These are phyloP conservation scores for Caenorhabditis uteleia DNA, from an alignment of 2,888 invertebrate species.

Conservation along the genomic window DNA sequence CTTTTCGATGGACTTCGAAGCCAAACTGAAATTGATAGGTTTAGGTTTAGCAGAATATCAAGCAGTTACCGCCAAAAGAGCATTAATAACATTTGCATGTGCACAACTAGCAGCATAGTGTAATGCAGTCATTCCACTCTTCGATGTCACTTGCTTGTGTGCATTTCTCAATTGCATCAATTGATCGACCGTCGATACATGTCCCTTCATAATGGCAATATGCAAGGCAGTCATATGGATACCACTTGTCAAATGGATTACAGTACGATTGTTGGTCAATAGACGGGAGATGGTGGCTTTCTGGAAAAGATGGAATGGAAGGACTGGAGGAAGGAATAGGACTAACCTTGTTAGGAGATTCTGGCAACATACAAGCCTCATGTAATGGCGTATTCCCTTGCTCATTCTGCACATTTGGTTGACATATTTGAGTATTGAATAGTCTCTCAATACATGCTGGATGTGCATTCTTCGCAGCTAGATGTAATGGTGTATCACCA, in stretches of 20 bases:
- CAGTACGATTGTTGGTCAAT: conserved; percentile 35
- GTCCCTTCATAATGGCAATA: conserved; percentile 27
- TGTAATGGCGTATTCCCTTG: conserved; percentile 43
- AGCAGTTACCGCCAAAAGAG: conserved; percentile 22
- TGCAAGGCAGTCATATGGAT: conserved; percentile 26
- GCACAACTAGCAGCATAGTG: conserved; percentile 42
- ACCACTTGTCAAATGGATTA: conserved; percentile 30
- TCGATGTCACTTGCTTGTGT: conserved; percentile 13
- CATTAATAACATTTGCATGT: conserved; percentile 36
- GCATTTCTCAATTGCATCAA: conserved; percentile 32
- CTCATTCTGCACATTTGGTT: conserved; percentile 36
- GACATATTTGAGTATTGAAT: conserved; percentile 19
- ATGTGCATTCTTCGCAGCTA: conserved; percentile 38
- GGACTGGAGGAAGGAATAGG: not conserved
- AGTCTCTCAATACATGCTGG: conserved; percentile 49
- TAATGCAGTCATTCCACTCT: conserved; percentile 30
- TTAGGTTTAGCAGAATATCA: not conserved
- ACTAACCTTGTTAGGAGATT: conserved; percentile 30
- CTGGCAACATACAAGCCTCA: conserved; percentile 34
- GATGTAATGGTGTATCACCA: conserved; percentile 47
- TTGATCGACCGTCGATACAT: conserved; percentile 33
- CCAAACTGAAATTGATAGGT: conserved; percentile 16
- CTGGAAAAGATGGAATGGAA: not conserved
- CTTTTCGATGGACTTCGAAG: conserved; percentile 28
- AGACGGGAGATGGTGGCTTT: conserved; percentile 42